These are phyloP conservation scores for Premnoplex brunnescens DNA, from an alignment of 2,797 vertebrate genomes.

Conservation along the genomic window DNA sequence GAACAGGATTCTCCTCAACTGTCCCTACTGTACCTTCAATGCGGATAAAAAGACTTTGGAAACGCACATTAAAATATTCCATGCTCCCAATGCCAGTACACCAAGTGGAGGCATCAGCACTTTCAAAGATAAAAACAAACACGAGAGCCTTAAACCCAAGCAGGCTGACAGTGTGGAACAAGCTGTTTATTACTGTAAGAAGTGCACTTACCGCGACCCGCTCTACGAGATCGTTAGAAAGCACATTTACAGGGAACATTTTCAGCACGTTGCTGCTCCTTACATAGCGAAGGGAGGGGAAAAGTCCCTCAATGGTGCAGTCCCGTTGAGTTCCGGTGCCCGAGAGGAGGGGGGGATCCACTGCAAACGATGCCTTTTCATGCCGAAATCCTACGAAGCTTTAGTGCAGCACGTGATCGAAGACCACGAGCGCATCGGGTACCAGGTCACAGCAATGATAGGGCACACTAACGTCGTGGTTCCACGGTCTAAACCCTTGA, in stretches of 20 bases:
- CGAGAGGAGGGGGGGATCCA: constrained; percentile 90
- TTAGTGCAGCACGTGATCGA: constrained; percentile 98
- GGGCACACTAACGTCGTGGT: constrained; percentile 98
- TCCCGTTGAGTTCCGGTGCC: constrained; percentile 76
- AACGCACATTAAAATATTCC: constrained; percentile 98
- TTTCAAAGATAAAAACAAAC: constrained; percentile 88
- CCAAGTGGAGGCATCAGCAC: constrained; percentile 82
- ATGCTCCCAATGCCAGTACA: constrained; percentile 89
- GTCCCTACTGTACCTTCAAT: constrained; percentile 99
- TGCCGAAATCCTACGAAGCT: constrained; percentile 95
- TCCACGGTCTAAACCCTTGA: constrained; percentile 90
- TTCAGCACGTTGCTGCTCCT: constrained; percentile 96
- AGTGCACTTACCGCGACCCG: constrained; percentile 99
- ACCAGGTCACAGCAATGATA: constrained; percentile 99
- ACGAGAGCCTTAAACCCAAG: constrained; percentile 86
- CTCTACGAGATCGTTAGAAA: constrained; percentile 98
- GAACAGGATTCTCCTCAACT: constrained; percentile 98
- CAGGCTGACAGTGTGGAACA: constrained; percentile 93
- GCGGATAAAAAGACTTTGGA: constrained; percentile 99
- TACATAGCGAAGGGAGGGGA: constrained; percentile 93
- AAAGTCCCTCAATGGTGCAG: constrained; percentile 85
- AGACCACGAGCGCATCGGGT: constrained; percentile 96
- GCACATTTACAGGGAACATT: constrained; percentile 99
- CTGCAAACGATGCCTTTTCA: constrained; percentile 98
- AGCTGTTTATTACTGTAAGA: constrained; percentile 99